Conservation (phyloP, 2,113 vertebrate genomes). For the Albula glossodonta region DNA sequence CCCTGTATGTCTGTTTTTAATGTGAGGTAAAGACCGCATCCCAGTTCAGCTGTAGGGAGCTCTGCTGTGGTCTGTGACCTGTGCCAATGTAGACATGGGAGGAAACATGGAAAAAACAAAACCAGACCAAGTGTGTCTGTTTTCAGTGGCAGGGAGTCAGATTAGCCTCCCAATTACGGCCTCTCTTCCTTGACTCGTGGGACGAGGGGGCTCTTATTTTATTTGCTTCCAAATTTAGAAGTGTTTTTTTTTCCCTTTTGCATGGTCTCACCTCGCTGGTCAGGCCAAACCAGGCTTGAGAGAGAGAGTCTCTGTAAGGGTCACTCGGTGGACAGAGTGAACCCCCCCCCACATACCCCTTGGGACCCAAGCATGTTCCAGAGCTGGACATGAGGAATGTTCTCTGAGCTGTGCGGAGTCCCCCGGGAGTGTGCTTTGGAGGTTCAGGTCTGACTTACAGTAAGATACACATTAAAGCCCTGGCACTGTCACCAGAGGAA, state of each 20-base stretch:
- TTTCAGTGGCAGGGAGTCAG: background rate
- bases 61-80: background rate
- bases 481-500: background rate
- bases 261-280: background rate
- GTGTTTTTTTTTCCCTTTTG: background rate
- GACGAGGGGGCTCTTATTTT: background rate
- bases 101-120: background rate
- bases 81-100: background rate
- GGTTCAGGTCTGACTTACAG: background rate
- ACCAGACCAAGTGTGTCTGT: background rate
- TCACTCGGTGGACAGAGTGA: background rate
- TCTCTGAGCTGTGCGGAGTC: background rate
- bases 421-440: background rate
- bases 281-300: background rate
- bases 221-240: constrained; percentile 6
- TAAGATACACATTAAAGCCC: background rate
- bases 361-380: background rate
- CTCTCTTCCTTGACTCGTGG: background rate
- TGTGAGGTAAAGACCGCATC: background rate
- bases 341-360: background rate
- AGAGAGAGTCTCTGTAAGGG: background rate
- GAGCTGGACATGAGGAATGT: constrained; percentile 15
- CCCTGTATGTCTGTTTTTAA: background rate
- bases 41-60: background rate
- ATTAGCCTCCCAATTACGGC: background rate